A percentile compares a stretch with the other conserved stretches of the same genome.
These are phyloP conservation scores for Anguilla megastoma DNA, from an alignment of 2,797 vertebrate genomes.

Conservation along the genomic window DNA sequence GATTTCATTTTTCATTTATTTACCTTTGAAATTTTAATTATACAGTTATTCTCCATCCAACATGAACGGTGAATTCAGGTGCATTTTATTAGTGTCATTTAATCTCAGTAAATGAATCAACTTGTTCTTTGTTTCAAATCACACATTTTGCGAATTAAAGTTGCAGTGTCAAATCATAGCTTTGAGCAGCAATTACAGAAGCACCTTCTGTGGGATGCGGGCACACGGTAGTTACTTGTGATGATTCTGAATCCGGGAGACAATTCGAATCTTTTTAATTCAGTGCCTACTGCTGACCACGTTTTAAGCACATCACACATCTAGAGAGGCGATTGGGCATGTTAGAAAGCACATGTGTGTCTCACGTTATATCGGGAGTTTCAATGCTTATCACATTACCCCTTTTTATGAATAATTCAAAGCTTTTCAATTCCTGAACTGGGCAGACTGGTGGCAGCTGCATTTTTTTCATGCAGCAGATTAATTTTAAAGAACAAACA, in stretches of 20 bases:
- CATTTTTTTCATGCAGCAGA: background rate
- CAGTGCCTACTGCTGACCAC: background rate
- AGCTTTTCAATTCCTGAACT: too few relatives aligned
- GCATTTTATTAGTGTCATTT: background rate
- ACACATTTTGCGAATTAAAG: background rate
- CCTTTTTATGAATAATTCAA: too few relatives aligned
- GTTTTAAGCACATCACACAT: background rate
- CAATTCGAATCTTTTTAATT: background rate
- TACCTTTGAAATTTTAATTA: conserved; percentile 2
- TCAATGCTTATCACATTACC: too few relatives aligned
- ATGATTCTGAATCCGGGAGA: background rate
- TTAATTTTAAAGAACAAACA: too few relatives aligned
- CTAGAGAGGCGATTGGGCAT: background rate
- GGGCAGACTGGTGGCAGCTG: too few relatives aligned
- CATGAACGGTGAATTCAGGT: background rate
- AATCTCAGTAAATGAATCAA: background rate
- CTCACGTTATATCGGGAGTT: background rate
- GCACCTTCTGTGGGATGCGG: background rate
- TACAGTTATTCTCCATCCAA: background rate
- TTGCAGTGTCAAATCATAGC: background rate
- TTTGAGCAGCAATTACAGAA: background rate
- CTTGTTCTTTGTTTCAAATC: background rate
- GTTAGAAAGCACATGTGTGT: background rate
- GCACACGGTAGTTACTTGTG: background rate
- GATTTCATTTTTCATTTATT: background rate